These are phyloP conservation scores for Propithecus coquereli DNA, from an alignment of 2,113 vertebrate genomes.

Conservation along the genomic window DNA sequence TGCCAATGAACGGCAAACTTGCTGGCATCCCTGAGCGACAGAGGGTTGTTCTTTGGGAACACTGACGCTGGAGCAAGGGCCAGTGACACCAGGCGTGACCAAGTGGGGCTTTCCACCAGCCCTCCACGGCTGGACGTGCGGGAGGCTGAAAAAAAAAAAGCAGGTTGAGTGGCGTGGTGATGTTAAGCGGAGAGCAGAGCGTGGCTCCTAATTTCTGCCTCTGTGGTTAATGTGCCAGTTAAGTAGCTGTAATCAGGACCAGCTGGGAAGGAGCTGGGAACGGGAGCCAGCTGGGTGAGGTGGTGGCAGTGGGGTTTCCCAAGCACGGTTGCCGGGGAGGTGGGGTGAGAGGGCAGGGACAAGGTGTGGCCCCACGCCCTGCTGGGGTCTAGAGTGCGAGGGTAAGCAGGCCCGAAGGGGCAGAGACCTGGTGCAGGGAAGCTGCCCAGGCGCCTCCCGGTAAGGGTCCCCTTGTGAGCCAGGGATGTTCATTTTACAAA, in stretches of 20 bases:
- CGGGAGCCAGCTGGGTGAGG: neutral
- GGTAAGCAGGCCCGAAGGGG: neutral
- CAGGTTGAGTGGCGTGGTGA: constrained; percentile 81
- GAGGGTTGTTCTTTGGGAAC: neutral
- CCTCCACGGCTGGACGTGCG: rapidly evolving
- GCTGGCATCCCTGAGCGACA: rapidly evolving
- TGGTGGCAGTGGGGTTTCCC: neutral
- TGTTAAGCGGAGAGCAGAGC: constrained; percentile 77
- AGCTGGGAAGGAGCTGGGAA: constrained; percentile 76
- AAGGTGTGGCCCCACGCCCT: neutral
- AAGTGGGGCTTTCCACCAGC: neutral
- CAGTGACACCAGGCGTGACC: neutral
- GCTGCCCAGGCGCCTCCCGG: neutral
- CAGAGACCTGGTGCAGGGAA: neutral
- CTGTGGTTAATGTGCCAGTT: constrained; percentile 81
- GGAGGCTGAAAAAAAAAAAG: neutral
- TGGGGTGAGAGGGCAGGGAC: neutral
- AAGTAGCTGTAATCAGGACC: constrained; percentile 83
- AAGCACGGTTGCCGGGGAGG: neutral
- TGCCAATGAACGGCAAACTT: rapidly evolving
- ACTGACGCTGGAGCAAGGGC: neutral
- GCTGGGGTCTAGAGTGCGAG: neutral
- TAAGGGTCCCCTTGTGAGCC: neutral
- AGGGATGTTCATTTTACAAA: neutral
- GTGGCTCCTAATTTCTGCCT: constrained; percentile 78